Conservation (phyloP, 2,888 invertebrate species). For the Yponomeuta cagnagella region DNA sequence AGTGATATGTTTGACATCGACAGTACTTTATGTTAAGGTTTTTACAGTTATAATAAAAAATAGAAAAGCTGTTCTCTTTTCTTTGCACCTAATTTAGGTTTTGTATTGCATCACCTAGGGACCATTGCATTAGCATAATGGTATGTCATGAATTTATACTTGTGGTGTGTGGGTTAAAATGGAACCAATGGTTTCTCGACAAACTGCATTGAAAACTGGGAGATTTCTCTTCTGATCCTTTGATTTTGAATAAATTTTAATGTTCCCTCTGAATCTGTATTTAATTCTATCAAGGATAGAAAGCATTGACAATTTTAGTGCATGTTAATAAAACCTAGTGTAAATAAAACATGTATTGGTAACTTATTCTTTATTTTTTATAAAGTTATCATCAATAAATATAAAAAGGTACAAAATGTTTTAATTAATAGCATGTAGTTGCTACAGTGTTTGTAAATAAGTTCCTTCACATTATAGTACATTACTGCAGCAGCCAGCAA, state of each 20-base stretch:
- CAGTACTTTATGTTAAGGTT: constrained; percentile 67
- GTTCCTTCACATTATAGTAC: not conserved
- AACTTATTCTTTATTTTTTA: not conserved
- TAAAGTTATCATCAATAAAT: not conserved
- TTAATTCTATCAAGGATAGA: no score
- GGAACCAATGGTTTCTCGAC: no score
- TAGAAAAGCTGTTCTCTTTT: constrained; percentile 25
- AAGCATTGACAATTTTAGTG: no score
- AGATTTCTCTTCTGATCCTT: no score
- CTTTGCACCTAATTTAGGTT: constrained; percentile 6
- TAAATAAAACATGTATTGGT: not conserved
- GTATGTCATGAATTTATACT: constrained; percentile 17
- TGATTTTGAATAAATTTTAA: no score
- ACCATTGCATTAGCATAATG: constrained; percentile 16
- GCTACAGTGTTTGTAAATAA: not conserved
- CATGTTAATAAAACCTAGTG: not conserved
- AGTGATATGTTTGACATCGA: constrained; percentile 48
- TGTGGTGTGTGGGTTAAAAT: no score
- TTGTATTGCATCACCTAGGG: constrained; percentile 4
- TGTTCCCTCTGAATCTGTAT: no score
- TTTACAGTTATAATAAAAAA: constrained; percentile 71
- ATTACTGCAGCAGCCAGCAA: no score
- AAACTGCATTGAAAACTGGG: no score
- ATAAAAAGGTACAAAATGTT: not conserved
- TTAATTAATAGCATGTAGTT: not conserved